Evolutionary conservation across 2,888 invertebrate genomes (phyloP), one percentile per base, ranked within the genome.

Genomic region (Trachelus iudaicus): DNA sequence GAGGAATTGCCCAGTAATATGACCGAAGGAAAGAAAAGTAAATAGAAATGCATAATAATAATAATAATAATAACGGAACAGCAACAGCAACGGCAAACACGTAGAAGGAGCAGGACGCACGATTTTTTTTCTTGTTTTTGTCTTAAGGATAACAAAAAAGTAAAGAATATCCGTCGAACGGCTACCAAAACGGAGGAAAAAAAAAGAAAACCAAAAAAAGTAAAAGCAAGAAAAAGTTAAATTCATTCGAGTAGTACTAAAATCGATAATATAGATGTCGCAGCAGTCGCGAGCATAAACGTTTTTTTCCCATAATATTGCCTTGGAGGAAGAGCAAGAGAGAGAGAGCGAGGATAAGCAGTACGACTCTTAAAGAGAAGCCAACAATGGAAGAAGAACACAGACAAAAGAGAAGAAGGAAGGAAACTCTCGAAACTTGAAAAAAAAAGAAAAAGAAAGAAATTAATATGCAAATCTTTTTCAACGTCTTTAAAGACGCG

Each of bases 1-100:
- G 90, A 91, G 90, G 90, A 91, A 91, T 91, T 91, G 90, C 88
- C 89, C 87, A 87, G 76, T 75, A 76, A 76, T 80, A 77, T 79
- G 80, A 80, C 78, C 69, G 77, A 78, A n/a, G n/a, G 9, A 37
- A 37, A 73, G n/a, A 77, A 31, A 73, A 69, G 11, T 40, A 56
- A 80, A 74, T 35, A 79, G 33, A 81, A 69, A 12, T 35, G 31
- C 77, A 69, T 75, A 35, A 71, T 77, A 74, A 68, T 69, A 56
- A 37, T 68, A 75, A 31, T 68, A 75, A 71, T 40, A 75, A 76
- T 69, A 74, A 73, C 74, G 12, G 34, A 75, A n/a, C 23, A 33
- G 40, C 40, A 40, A 31, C 69, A 37, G 23, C 34, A 35, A 69
- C 37, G 73, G 33, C 34, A 33, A 31, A 73, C 73, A 68, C 33